These are phyloP conservation scores for Tetranychus piercei DNA, from an alignment of 2,888 invertebrate genomes.

Conservation along the genomic window DNA sequence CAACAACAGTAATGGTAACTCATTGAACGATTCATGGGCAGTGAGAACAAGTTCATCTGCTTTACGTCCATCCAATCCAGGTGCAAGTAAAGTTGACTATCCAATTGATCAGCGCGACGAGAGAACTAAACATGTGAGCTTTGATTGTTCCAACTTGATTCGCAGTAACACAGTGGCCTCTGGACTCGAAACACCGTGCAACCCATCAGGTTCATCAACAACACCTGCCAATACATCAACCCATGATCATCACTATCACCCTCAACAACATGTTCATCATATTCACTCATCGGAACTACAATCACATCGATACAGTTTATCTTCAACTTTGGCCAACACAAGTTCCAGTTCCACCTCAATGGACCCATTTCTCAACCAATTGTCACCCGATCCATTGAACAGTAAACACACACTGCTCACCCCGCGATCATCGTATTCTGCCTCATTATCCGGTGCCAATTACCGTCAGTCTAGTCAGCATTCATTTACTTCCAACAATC, in stretches of 20 bases:
- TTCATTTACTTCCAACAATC: not conserved
- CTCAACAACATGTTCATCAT: not conserved
- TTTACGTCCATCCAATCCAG: not conserved
- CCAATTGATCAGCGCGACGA: conserved; percentile 22
- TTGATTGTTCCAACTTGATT: conserved; percentile 40
- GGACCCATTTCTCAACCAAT: not conserved
- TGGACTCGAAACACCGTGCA: conserved; percentile 17
- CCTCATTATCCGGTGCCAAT: not conserved
- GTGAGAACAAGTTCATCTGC: not conserved
- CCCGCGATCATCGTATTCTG: no score
- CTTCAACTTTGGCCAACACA: not conserved
- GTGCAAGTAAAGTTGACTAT: no score
- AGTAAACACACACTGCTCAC: no score
- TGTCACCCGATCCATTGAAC: not conserved
- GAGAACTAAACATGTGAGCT: conserved; percentile 69
- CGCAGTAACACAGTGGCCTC: conserved; percentile 44
- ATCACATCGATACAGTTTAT: not conserved
- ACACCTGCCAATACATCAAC: not conserved
- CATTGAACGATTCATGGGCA: not conserved
- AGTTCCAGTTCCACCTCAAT: not conserved
- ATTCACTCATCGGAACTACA: not conserved
- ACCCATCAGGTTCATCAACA: not conserved
- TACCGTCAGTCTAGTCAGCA: not conserved
- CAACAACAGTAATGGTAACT: conserved; percentile 13
- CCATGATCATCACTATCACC: not conserved